These are phyloP conservation scores for Donacobius atricapilla DNA, from an alignment of 2,113 vertebrate genomes.

Conservation along the genomic window DNA sequence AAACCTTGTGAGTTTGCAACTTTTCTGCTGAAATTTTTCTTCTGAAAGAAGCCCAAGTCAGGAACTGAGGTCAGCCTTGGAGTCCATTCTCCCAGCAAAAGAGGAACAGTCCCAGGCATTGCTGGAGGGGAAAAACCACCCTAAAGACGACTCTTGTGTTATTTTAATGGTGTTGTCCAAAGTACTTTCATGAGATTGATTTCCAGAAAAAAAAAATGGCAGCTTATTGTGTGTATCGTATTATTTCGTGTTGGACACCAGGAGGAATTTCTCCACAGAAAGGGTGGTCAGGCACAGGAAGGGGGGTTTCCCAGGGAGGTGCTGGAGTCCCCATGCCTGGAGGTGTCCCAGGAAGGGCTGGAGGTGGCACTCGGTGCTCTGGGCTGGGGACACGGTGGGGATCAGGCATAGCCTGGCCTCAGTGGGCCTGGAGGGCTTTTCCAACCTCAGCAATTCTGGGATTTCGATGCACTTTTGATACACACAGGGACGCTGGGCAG, in stretches of 20 bases:
- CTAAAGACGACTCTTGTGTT: not conserved
- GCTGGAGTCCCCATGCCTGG: not conserved
- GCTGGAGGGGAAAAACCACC: not conserved
- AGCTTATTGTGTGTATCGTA: not conserved
- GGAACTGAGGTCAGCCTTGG: not conserved
- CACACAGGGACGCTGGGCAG: not conserved
- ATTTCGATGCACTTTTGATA: not conserved
- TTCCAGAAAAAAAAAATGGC: not conserved
- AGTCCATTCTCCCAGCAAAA: not conserved
- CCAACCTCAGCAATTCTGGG: not conserved
- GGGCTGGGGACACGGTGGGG: accelerated
- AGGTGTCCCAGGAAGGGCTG: accelerated
- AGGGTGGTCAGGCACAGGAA: accelerated
- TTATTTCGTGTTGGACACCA: not conserved
- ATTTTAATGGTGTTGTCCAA: not conserved
- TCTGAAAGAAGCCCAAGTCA: not conserved
- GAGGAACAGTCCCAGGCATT: not conserved
- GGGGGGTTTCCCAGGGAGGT: not conserved
- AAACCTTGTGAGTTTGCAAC: not conserved
- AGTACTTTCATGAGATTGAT: not conserved
- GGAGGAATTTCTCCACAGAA: not conserved
- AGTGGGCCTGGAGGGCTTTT: accelerated
- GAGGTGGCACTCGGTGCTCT: not conserved
- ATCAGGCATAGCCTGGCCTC: accelerated
- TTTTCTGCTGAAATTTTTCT: not conserved